Conservation (phyloP, 2,113 vertebrate genomes). For the Tautogolabrus adspersus region DNA sequence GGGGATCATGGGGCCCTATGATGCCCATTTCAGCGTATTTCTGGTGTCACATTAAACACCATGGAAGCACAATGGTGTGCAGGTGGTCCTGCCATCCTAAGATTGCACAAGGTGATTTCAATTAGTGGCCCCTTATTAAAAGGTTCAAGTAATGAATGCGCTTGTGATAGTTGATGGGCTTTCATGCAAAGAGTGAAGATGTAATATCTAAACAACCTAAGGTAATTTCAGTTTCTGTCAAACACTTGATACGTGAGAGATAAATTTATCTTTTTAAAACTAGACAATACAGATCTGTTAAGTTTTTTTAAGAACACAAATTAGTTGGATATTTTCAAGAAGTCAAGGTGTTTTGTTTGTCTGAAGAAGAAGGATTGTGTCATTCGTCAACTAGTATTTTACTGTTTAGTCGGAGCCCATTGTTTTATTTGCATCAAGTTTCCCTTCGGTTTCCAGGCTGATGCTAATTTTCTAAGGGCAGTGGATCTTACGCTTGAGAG, state of each 20-base stretch:
- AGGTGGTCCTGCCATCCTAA: not conserved
- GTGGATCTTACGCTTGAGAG: not conserved
- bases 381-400: not conserved
- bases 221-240: too few relatives aligned
- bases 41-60: conserved; percentile 35
- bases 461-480: not conserved
- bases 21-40: conserved; percentile 8
- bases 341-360: too few relatives aligned
- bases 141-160: not conserved
- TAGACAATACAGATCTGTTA: too few relatives aligned
- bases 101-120: conserved; percentile 19
- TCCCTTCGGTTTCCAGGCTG: not conserved
- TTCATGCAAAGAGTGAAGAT: too few relatives aligned
- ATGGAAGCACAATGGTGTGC: conserved; percentile 9
- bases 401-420: not conserved
- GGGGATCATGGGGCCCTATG: not conserved
- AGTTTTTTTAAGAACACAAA: too few relatives aligned
- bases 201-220: too few relatives aligned
- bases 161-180: too few relatives aligned
- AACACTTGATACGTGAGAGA: too few relatives aligned
- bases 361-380: too few relatives aligned
- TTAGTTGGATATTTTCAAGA: too few relatives aligned
- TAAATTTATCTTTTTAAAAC: too few relatives aligned
- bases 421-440: not conserved
- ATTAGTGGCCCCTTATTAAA: not conserved